A percentile compares a stretch with the other conserved stretches of the same genome.
Conservation (phyloP, 2,113 vertebrate species). For the Ammospiza caudacuta region DNA sequence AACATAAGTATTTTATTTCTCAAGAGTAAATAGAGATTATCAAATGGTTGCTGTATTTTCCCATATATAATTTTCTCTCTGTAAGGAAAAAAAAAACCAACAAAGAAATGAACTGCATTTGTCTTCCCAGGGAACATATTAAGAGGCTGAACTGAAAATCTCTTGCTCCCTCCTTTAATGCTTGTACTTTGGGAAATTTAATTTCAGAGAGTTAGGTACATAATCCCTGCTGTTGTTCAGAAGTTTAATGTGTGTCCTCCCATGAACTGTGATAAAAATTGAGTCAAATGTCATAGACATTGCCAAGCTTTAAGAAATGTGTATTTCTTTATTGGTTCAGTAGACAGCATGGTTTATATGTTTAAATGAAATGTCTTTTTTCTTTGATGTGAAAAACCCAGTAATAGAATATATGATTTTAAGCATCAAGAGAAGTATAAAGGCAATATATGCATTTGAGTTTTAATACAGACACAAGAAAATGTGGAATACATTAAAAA, state of each 20-base stretch:
- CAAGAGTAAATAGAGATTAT: conserved; percentile 34
- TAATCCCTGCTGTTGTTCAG: conserved; percentile 28
- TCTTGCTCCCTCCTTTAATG: conserved; percentile 5
- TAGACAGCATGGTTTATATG: background rate
- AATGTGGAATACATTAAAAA: background rate
- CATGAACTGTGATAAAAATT: conserved; percentile 42
- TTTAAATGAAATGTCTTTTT: conserved; percentile 1
- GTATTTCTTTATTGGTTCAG: conserved; percentile 29
- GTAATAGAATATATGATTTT: background rate
- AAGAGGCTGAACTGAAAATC: conserved; percentile 22
- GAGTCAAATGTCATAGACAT: conserved; percentile 21
- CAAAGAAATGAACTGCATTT: background rate
- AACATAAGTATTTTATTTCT: conserved; percentile 29
- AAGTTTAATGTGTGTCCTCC: conserved; percentile 22
- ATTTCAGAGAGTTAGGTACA: conserved; percentile 29
- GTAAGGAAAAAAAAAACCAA: background rate
- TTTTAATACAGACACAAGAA: background rate
- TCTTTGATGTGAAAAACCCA: background rate
- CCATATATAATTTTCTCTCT: conserved; percentile 12
- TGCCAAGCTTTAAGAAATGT: conserved; percentile 5
- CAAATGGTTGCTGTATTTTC: conserved; percentile 13
- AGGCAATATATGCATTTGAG: background rate
- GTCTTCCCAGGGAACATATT: conserved; percentile 2
- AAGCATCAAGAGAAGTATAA: background rate
- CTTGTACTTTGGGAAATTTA: conserved; percentile 24